phyloP scores from a whole-genome alignment of 2,113 vertebrate species.

The Hipposideros armiger region DNA sequence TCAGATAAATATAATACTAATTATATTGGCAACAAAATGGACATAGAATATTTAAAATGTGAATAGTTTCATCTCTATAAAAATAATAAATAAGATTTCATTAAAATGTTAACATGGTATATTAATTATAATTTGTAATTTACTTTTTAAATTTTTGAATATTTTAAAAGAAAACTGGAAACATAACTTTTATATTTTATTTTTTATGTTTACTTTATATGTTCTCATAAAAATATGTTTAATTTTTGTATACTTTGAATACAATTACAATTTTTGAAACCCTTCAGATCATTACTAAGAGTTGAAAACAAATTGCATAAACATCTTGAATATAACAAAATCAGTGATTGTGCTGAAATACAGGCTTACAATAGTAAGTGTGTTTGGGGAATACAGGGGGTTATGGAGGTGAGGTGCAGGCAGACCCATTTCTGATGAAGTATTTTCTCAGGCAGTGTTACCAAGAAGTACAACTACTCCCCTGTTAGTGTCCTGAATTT shows the following conservation, averaged over 20 bases:
- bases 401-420: not conserved
- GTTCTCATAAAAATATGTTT: conserved; percentile 23
- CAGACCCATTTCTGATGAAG: not conserved
- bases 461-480: not conserved
- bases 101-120: conserved; percentile 12
- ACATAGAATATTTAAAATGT: not conserved
- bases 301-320: conserved; percentile 44
- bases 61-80: not conserved
- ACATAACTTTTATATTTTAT: not conserved
- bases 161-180: conserved; percentile 19
- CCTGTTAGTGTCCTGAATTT: not conserved
- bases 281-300: conserved; percentile 5
- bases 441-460: not conserved
- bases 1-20: not conserved
- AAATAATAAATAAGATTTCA: not conserved
- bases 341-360: conserved; percentile 57
- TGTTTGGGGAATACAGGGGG: not conserved
- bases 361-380: not conserved
- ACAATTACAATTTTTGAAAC: not conserved
- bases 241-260: conserved; percentile 45
- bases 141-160: conserved; percentile 33
- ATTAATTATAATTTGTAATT: conserved; percentile 36
- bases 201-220: conserved; percentile 22
- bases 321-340: conserved; percentile 44
- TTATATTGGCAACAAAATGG: not conserved